Conservation (phyloP, 2,797 vertebrate genomes). For the Petrocephalus sullivani region DNA sequence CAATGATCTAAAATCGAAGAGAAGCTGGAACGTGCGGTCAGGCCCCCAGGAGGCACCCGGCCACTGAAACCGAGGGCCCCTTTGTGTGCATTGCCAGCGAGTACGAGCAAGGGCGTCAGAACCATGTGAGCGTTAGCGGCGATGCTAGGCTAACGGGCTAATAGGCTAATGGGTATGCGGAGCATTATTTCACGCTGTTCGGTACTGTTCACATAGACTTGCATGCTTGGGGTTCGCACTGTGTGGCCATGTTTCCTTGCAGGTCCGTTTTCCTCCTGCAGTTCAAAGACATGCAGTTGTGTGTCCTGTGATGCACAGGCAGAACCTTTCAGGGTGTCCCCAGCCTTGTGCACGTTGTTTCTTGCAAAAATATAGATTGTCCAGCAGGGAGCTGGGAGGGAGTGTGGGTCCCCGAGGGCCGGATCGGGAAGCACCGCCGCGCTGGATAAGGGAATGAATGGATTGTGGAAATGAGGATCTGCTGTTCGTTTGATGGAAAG, state of each 20-base stretch:
- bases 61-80: not conserved
- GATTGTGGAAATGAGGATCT: not conserved
- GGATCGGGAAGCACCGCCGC: not conserved
- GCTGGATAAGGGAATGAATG: not conserved
- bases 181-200: not conserved
- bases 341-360: too few species aligned
- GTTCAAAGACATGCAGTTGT: not conserved
- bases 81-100: not conserved
- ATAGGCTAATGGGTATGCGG: not conserved
- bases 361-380: too few species aligned
- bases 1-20: conserved; percentile 51
- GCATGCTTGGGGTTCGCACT: not conserved
- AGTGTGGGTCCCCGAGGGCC: not conserved
- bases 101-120: not conserved
- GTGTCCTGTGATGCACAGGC: not conserved
- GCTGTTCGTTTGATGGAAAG: not conserved
- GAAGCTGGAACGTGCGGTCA: conserved; percentile 45
- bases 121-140: not conserved
- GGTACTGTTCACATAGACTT: not conserved
- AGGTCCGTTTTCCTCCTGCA: not conserved
- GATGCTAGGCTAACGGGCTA: not conserved
- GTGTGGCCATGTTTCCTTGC: not conserved
- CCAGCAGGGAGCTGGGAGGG: too few species aligned
- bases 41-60: conserved; percentile 40
- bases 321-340: not conserved